Percentiles rank a stretch among this genome's conserved stretches.
These are phyloP conservation scores for Beroe forskalii DNA, from an alignment of 37 sponge, comb jelly and placozoan genomes.

Conservation along the genomic window DNA sequence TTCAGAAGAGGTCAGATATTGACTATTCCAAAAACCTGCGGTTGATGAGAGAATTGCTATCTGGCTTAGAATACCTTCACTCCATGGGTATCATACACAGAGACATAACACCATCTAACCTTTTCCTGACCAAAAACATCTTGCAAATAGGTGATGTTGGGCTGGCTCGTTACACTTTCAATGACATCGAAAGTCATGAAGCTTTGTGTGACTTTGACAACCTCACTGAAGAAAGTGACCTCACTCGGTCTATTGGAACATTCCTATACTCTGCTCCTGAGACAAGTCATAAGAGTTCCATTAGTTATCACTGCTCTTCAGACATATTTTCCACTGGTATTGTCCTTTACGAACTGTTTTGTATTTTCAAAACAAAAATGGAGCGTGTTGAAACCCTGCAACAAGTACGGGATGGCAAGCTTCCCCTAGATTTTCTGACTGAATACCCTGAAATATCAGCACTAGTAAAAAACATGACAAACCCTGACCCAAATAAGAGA, in stretches of 20 bases:
- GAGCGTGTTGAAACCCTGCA: slow-evolving; percentile 11
- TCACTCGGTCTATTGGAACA: slow-evolving; percentile 44
- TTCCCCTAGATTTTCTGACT: slow-evolving; percentile 2
- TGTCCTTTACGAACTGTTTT: slow-evolving; percentile 23
- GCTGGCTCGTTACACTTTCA: slow-evolving; percentile 24
- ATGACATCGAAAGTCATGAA: neutral
- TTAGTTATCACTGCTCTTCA: slow-evolving; percentile 28
- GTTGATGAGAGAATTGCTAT: slow-evolving; percentile 42
- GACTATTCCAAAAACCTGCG: neutral
- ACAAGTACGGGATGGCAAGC: neutral
- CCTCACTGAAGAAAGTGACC: neutral
- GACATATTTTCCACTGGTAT: slow-evolving; percentile 32
- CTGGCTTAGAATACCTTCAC: slow-evolving; percentile 55
- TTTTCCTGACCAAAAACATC: slow-evolving; percentile 17
- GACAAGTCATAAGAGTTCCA: neutral
- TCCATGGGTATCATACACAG: slow-evolving; percentile 35
- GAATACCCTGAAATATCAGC: neutral
- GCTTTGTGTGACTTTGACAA: neutral
- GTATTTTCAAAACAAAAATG: slow-evolving; percentile 24
- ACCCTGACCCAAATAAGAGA: slow-evolving; percentile 1
- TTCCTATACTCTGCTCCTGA: slow-evolving; percentile 53
- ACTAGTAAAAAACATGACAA: neutral
- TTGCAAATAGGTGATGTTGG: slow-evolving; percentile 56
- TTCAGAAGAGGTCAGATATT: neutral
- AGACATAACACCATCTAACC: slow-evolving; percentile 36